These are phyloP conservation scores for Saxicola maurus DNA, from an alignment of 2,797 vertebrate genomes.

Conservation along the genomic window DNA sequence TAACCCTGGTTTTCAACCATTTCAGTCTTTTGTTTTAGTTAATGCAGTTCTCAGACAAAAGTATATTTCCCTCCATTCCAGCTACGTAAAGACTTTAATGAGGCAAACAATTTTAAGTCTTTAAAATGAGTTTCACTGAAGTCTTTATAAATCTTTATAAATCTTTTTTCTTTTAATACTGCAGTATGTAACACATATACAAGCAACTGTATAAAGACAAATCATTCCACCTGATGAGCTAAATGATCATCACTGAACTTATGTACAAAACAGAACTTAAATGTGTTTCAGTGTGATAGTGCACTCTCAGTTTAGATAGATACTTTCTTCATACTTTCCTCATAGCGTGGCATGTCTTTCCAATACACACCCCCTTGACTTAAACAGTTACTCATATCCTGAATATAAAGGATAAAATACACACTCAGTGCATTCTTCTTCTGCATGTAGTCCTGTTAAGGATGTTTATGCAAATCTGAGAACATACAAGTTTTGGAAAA, in stretches of 20 bases:
- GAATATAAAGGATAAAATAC: neutral
- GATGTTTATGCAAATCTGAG: neutral
- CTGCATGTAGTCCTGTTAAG: neutral
- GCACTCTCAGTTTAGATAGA: neutral
- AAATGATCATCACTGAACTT: neutral
- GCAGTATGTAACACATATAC: neutral
- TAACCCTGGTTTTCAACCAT: neutral
- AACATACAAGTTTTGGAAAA: neutral
- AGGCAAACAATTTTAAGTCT: neutral
- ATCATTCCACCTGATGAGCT: neutral
- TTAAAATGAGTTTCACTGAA: neutral
- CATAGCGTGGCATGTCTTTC: neutral
- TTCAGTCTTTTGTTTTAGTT: neutral
- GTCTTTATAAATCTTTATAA: neutral
- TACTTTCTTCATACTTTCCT: neutral
- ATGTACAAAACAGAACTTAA: neutral
- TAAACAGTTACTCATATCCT: constrained; percentile 1
- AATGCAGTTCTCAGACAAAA: neutral
- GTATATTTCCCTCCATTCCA: neutral
- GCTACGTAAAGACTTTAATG: neutral
- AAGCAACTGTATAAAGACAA: neutral
- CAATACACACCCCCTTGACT: neutral
- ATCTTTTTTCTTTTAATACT: too few relatives aligned
- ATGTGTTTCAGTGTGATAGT: neutral
- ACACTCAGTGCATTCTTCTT: neutral